A percentile compares a stretch with the other conserved stretches of the same genome.
Evolutionary conservation across 2,113 vertebrate species (phyloP).

Genomic region (Halcyon senegalensis): DNA sequence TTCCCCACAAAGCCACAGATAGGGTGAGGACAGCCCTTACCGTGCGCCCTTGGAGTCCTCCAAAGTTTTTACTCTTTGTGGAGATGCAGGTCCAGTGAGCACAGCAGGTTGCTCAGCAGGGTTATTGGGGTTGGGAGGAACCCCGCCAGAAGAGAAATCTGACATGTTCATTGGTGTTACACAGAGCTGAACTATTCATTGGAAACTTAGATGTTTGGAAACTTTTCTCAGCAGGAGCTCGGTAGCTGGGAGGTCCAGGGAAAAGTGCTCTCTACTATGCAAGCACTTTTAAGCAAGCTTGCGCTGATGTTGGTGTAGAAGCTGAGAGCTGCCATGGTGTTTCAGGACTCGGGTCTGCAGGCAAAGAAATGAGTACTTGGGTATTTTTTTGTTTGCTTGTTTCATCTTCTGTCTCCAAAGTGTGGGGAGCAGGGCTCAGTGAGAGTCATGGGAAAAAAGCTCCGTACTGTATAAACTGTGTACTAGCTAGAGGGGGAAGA

Average conservation of each 20-base stretch:
- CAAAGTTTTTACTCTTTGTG: accelerated
- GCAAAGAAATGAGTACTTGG: neutral
- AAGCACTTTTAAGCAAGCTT: neutral
- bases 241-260: neutral
- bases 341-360: neutral
- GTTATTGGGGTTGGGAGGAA: accelerated
- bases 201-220: neutral
- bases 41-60: neutral
- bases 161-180: accelerated
- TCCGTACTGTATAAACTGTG: neutral
- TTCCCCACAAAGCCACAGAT: accelerated
- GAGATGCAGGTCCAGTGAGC: neutral
- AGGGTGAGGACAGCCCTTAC: neutral
- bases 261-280: neutral
- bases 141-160: neutral
- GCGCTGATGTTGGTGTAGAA: neutral
- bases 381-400: neutral
- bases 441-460: neutral
- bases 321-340: neutral
- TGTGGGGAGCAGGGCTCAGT: neutral
- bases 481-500: neutral
- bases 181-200: neutral
- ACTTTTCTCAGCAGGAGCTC: neutral
- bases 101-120: neutral
- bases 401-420: neutral